Conservation (phyloP, 2,113 vertebrate species). For the Atherinomorus stipes region DNA sequence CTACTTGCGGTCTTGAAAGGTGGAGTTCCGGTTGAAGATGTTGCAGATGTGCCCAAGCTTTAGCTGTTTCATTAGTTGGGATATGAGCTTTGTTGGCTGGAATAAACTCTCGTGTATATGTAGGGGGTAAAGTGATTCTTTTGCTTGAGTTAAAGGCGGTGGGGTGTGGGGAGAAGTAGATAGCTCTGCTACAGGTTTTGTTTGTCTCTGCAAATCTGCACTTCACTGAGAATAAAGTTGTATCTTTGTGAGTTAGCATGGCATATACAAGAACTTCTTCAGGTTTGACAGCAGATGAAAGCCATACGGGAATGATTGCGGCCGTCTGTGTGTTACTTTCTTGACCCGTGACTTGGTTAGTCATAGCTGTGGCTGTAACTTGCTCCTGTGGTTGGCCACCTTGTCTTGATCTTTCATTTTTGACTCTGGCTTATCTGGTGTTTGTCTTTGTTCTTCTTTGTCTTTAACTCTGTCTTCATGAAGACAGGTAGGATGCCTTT, state of each 20-base stretch:
- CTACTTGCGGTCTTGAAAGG: conserved; percentile 7
- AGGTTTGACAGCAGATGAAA: not conserved
- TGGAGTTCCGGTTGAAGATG: conserved; percentile 9
- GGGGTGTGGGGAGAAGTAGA: conserved; percentile 12
- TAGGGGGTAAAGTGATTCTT: not conserved
- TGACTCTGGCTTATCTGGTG: not conserved
- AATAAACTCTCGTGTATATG: conserved; percentile 14
- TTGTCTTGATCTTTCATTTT: conserved; percentile 7
- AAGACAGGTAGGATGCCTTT: conserved; percentile 25
- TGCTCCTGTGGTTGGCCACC: not conserved
- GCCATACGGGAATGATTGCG: conserved; percentile 1
- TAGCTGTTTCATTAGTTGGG: conserved; percentile 12
- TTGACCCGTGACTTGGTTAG: not conserved
- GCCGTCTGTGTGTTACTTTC: not conserved
- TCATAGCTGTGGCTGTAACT: not conserved
- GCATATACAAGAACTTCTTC: conserved; percentile 7
- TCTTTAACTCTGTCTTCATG: not conserved
- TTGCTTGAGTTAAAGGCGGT: not conserved
- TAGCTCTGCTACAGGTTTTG: not conserved
- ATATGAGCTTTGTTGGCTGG: conserved; percentile 25
- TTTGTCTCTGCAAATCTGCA: not conserved
- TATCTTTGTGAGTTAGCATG: conserved; percentile 24
- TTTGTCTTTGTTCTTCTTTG: not conserved
- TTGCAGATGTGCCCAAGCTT: conserved; percentile 5
- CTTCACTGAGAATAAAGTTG: conserved; percentile 30